Base-by-base conservation (phyloP, 2,113 vertebrate genomes). In the Sturnira hondurensis region DNA sequence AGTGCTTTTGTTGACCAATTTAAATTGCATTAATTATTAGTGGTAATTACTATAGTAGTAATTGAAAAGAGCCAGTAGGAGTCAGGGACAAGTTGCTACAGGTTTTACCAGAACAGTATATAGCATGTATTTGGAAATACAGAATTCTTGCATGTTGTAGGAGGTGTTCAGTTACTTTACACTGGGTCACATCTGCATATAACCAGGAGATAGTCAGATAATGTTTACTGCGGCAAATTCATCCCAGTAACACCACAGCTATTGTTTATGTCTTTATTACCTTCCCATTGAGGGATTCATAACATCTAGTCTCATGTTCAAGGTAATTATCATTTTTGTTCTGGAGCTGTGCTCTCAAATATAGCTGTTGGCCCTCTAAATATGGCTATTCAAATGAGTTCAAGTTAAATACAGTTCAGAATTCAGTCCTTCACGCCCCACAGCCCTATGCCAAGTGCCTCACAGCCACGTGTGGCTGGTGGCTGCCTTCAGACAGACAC, bases 211-310 rank as follows among this genome's bases (percentile, higher is more conserved):
- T 80, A 52, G 86, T 63, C 38, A 89, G 84, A 88, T 80, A 85
- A 83, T 76, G 38, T 89, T 98, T 97, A 99, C 96, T 99, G 98
- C 95, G 99, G 97, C 38, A 99, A 83, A 99, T 97, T 99, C 98
- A 47, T 99, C 99, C 65, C 99, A 99, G 97, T 99, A 85, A 98
- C 99, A 96, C 99, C 99, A 52, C 99, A 99, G 0, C 99, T 99
- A 1, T 99, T 99, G 98, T 99, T 99, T 96, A 98, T 99, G 97
- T 99, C 99, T 77, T 99, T 98, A 70, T 99, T 63, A 50, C 50
- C 9, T 95, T 84, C 63, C 67, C 65, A 56, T 22, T 43, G 43
- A 65, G 36, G 15, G 63, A 74, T 36, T 91, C 78, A 67, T 15
- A 80, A 1, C 71, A 45, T 56, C 4, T 41, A 43, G 38, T 91